Base-by-base conservation (phyloP, 2,888 invertebrate genomes). In the Cylloceria caligata region DNA sequence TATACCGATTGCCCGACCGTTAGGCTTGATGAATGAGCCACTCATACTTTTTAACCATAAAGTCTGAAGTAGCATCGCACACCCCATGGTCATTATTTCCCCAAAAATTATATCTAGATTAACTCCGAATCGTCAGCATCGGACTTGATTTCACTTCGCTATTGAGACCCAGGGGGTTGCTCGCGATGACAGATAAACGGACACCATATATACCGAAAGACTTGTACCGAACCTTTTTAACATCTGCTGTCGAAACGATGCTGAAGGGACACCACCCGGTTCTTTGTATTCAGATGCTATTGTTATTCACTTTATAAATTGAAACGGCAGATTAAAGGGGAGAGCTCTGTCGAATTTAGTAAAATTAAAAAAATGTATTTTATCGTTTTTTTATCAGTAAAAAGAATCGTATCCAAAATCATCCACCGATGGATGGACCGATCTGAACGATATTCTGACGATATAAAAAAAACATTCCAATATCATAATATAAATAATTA, bases 21-120 rank as follows among this genome's bases (percentile, higher is more conserved):
- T 77, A 68, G 39, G 47, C 69, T 64, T 78, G 77, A 81, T 81
- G 64, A 81, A 81, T 69, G 73, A 73, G 73, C 64, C 55, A 69
- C 77, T 73, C 69, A 69, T 69, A 73, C 21, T 81, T 65, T 81
- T 78, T 72, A 76, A 81, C 72, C 65, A 76, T 81, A 72, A 81
- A 34, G 52, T 77, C 72, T 62, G 19, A 42, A 77, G 69, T 42
- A 64, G 13, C 39, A n/a, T 34, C 39, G 42, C 7, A 21, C 24
- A 19, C 13, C 36, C 13, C 9, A 9, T 11, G 1, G 3, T 6
- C 19, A 42, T 68, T 72, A 47, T 69, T 47, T 24, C 7, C 21
- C 39, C 27, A 19, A 45, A 68, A 81, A 77, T 81, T 64, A 68
- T 81, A 57, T 71, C 57, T 57, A 11, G 24, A 57, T 57, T 42